Base-by-base conservation (phyloP, 2,888 invertebrate species). In the Alviniconcha strummeri region DNA sequence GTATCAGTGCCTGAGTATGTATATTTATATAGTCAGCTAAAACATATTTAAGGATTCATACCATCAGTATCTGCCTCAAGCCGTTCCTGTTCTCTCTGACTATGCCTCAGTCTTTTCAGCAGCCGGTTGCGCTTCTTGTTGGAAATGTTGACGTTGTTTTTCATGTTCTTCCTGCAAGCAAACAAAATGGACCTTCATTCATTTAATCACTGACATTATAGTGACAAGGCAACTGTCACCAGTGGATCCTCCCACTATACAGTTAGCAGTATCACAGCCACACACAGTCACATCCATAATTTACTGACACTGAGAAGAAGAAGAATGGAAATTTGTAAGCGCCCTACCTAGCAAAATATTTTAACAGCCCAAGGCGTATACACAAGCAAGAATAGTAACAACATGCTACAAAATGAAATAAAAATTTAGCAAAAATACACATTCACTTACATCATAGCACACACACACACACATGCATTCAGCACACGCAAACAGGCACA, bases 81-180 rank as follows among this genome's bases (percentile, higher is more conserved):
- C 57, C 11, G 36, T 8, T 81, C 81, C 8, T 60, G 36, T n/a
- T 81, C 54, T 52, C 74, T 56, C 64, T 81, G 81, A n/a, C 75
- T 57, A 19, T 75, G 75, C n/a, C 52, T 64, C 54, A 75, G 75
- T 54, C 74, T 17, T n/a, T 81, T 81, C 75, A 81, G 19, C 75
- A 81, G 17, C 15, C 75, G n/a, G 74, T 74, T 81, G 36, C 81
- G 81, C 52, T 75, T 81, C 52, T 81, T 81, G 64, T 81, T 81
- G 60, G 81, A 81, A n/a, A 75, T 8, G n/a, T 81, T 81, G 60
- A 81, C 57, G 9, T 81, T 81, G 75, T 81, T 81, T 11, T 19
- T 75, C 74, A 55, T 60, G 75, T 81, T 81, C 72, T 81, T 81
- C 74, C 81, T 81, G 74, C 7, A 81, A 55, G 57, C 56, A 55